Conservation (phyloP, 2,888 invertebrate species). For the Ophioninae sp. region DNA sequence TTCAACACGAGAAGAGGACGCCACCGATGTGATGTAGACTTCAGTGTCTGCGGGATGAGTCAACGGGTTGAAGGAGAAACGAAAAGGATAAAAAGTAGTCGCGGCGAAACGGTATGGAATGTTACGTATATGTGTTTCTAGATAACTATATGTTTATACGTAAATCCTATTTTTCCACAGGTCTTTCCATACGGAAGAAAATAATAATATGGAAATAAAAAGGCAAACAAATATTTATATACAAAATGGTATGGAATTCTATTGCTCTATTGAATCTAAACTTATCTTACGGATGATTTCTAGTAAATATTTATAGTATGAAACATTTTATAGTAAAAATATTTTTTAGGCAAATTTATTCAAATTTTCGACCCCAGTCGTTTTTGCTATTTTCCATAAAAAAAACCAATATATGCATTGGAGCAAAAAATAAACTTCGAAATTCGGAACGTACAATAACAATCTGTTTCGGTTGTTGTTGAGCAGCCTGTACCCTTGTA, state of each 20-base stretch:
- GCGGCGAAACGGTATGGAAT: conserved; percentile 5
- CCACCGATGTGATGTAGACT: conserved; percentile 59
- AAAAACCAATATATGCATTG: too few relatives aligned
- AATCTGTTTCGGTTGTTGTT: background rate
- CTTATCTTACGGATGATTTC: too few relatives aligned
- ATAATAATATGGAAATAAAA: background rate
- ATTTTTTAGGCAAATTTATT: too few relatives aligned
- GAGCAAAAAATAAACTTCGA: too few relatives aligned
- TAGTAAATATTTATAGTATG: too few relatives aligned
- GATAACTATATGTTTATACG: background rate
- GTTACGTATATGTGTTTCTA: background rate
- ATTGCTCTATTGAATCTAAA: too few relatives aligned
- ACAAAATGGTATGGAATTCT: too few relatives aligned
- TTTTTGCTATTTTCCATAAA: too few relatives aligned
- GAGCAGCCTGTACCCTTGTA: background rate
- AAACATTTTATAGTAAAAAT: too few relatives aligned
- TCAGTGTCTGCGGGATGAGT: conserved; percentile 54
- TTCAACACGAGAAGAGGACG: conserved; percentile 45
- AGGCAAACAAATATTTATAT: too few relatives aligned
- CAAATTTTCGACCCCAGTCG: too few relatives aligned
- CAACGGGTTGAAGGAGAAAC: conserved; percentile 8
- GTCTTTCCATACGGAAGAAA: conserved; percentile 3
- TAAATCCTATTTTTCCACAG: background rate
- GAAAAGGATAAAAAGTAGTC: conserved; percentile 8
- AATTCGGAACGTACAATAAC: too few relatives aligned